phyloP scores from a whole-genome alignment of 2,888 invertebrate genomes.

The Mactromeris polynyma region DNA sequence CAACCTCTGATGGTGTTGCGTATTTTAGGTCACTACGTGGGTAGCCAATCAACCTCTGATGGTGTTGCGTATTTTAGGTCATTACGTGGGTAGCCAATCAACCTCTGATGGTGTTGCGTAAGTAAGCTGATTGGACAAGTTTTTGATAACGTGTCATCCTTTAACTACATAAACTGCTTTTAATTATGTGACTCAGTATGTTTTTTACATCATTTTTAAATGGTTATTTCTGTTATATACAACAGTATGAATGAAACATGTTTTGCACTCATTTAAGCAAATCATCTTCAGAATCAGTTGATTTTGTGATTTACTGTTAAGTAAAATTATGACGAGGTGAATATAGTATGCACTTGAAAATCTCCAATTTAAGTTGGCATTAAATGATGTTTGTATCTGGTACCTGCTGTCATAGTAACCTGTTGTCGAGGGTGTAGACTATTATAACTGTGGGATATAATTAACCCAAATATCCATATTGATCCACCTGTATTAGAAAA shows the following conservation, averaged over 20 bases:
- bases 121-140: no score
- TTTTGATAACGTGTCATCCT: no score
- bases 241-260: background rate
- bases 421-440: conserved; percentile 23
- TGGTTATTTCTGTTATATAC: background rate
- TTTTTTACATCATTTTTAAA: no score
- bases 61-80: no score
- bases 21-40: background rate
- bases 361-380: conserved; percentile 32
- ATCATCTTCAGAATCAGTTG: background rate
- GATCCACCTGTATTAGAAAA: conserved; percentile 39
- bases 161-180: no score
- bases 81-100: no score
- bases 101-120: no score
- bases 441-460: conserved; percentile 39
- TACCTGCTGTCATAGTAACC: conserved; percentile 29
- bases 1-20: no score
- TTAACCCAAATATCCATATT: conserved; percentile 53
- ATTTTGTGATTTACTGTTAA: background rate
- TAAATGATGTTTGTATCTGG: conserved; percentile 17
- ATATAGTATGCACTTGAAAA: conserved; percentile 7
- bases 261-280: background rate
- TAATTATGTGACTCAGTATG: no score
- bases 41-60: background rate
- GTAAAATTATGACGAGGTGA: background rate